Evolutionary conservation across 2,888 invertebrate genomes (phyloP), one percentile per base, ranked within the genome.

Genomic region (Euphydryas editha): DNA sequence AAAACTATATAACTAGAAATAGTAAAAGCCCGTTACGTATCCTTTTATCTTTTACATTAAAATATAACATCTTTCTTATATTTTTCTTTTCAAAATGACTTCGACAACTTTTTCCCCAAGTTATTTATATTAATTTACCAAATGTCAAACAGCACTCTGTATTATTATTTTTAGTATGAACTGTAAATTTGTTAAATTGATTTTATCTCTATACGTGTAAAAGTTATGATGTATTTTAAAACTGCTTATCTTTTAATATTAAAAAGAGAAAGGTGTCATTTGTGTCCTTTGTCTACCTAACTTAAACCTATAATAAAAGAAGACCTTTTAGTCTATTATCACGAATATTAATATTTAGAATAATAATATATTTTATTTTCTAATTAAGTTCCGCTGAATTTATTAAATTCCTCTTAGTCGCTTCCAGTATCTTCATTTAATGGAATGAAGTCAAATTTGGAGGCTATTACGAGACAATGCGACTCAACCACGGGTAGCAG

Each of bases 381-480:
- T 18, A 47, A 20, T 21, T 21, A 13, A 7, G 15, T 13, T n/a
- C 7, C 7, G n/a, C 7, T 1, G 49, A 24, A 7, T 47, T 15
- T 49, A 42, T 42, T 24, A 51, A 44, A 58, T 36, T 20, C 42
- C 46, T 37, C 4, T 30, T 20, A n/a, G 10, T 30, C 8, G 8
- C 37, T 39, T 21, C 47, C 58, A 58, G 30, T 63, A 59, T 58
- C 49, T 42, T 49, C 47, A 30, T 49, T 62, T 18, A 30, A 58
- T 42, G 42, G 18, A 56, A 61, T 65, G 42, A 51, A 61, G 55
- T 61, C 36, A 47, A 65, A 44, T 61, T 65, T 56, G 24, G 49
- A 24, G 68, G 51, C 51, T 59, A 58, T 65, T 61, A 68, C 54
- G 57, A 64, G 65, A 61, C 66, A 60, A 61, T 69, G 55, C 42